Evolutionary conservation across 2,797 vertebrate species (phyloP).

Genomic region (Rousettus madagascariensis): DNA sequence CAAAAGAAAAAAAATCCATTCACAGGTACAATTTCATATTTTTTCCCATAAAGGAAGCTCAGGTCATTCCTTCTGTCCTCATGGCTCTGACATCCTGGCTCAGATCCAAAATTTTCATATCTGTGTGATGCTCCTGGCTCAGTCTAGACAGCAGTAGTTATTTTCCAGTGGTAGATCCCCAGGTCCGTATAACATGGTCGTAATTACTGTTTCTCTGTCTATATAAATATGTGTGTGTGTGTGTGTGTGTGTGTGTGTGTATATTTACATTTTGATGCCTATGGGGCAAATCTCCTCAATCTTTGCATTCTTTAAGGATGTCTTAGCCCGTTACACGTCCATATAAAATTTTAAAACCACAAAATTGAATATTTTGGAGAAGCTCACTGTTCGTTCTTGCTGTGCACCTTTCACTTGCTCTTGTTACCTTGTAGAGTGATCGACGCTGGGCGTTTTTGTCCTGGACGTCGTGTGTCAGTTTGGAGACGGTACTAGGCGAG

Average conservation of each 20-base stretch:
- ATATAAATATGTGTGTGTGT: no score
- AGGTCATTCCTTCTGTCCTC: background rate
- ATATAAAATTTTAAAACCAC: background rate
- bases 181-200: background rate
- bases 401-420: background rate
- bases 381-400: background rate
- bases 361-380: background rate
- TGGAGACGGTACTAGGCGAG: background rate
- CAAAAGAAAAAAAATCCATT: background rate
- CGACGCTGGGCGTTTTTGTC: background rate
- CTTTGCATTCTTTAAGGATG: background rate
- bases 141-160: background rate
- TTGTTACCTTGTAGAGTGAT: background rate
- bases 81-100: background rate
- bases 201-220: background rate
- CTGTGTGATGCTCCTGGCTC: background rate
- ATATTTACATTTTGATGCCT: background rate
- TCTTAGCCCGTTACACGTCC: background rate
- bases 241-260: no score
- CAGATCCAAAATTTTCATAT: background rate
- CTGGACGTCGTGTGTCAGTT: background rate
- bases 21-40: background rate
- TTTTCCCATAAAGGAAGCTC: background rate
- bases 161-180: background rate
- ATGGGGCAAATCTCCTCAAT: background rate